Conservation (phyloP, 2,113 vertebrate species). For the Cyanistes caeruleus region DNA sequence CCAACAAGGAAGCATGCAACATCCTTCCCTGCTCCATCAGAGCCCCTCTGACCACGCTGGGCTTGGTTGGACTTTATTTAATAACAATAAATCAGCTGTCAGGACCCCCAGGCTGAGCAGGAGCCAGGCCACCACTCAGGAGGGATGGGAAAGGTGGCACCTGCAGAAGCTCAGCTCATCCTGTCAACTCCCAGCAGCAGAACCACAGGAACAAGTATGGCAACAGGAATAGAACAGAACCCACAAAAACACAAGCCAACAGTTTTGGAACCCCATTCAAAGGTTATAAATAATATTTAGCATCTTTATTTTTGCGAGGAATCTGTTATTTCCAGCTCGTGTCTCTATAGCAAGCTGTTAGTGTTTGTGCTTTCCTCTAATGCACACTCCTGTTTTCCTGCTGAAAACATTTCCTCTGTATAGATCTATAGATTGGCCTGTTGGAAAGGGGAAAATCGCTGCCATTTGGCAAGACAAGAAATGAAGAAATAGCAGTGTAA, state of each 20-base stretch:
- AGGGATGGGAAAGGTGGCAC: neutral
- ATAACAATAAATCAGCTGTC: neutral
- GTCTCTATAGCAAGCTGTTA: slow-evolving; percentile 35
- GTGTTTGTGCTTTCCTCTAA: slow-evolving; percentile 26
- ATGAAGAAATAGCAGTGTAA: neutral
- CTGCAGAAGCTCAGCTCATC: neutral
- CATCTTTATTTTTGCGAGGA: neutral
- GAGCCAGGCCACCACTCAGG: neutral
- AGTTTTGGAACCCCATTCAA: neutral
- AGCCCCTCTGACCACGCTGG: neutral
- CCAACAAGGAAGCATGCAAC: neutral
- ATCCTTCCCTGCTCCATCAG: neutral
- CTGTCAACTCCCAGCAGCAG: neutral
- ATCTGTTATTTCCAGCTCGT: slow-evolving; percentile 20
- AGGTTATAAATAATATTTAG: slow-evolving; percentile 9
- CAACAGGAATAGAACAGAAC: neutral
- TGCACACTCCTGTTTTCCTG: neutral
- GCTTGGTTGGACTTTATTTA: neutral
- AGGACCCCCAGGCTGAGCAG: neutral
- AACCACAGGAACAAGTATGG: neutral
- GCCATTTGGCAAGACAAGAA: neutral
- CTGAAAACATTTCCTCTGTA: neutral
- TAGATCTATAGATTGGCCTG: neutral
- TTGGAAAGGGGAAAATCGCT: neutral
- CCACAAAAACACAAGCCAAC: neutral